These are phyloP conservation scores for Cryptotis parvus DNA, from an alignment of 2,113 vertebrate species.

Conservation along the genomic window DNA sequence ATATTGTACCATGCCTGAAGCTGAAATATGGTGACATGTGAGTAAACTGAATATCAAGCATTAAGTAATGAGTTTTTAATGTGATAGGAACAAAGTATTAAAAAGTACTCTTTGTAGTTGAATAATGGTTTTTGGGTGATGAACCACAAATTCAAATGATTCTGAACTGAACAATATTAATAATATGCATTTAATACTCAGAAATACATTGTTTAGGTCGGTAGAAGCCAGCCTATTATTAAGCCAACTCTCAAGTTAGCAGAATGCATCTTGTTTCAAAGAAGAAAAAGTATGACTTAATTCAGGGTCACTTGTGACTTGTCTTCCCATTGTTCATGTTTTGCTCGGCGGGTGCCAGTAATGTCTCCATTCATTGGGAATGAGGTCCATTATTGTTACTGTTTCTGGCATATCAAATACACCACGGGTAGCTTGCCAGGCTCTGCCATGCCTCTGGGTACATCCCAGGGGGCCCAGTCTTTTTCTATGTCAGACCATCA, in stretches of 20 bases:
- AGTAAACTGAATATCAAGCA: conserved; percentile 41
- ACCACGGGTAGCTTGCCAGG: no score
- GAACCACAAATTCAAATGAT: conserved; percentile 49
- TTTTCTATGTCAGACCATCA: no score
- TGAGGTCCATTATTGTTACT: no score
- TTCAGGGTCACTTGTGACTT: no score
- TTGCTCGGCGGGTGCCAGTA: no score
- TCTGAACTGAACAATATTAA: conserved; percentile 51
- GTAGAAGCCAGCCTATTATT: conserved; percentile 34
- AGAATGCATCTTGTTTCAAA: conserved; percentile 48
- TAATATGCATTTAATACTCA: conserved; percentile 43
- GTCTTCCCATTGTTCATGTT: no score
- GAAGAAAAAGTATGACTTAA: conserved; percentile 25
- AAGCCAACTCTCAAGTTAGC: conserved; percentile 43
- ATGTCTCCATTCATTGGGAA: no score
- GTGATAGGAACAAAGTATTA: conserved; percentile 51
- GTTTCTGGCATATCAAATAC: no score
- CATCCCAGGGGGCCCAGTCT: no score
- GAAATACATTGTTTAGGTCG: conserved; percentile 45
- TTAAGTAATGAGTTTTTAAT: conserved; percentile 63
- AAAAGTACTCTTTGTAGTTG: conserved; percentile 50
- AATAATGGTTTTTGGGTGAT: conserved; percentile 29
- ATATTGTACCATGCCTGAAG: not conserved
- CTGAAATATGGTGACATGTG: conserved; percentile 29
- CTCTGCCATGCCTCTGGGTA: no score